phyloP scores from a whole-genome alignment of 2,888 invertebrate species.

The Meteorus cinctellus region DNA sequence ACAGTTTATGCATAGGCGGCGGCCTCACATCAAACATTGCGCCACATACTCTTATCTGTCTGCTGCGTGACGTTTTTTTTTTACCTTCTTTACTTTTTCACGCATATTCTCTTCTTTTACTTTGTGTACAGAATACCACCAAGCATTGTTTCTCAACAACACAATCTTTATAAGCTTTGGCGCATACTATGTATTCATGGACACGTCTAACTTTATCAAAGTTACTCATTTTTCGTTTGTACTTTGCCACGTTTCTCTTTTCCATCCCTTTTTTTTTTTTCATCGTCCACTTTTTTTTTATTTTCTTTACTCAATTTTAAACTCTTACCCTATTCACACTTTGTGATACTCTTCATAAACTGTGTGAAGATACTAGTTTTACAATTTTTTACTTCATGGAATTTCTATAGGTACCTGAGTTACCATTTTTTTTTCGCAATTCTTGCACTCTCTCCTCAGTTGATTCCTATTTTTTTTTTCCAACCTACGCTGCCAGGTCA shows the following conservation, averaged over 20 bases:
- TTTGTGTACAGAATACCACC: slow-evolving; percentile 19
- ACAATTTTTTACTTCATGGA: slow-evolving; percentile 15
- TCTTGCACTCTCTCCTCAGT: too few relatives aligned
- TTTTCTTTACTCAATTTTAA: background rate
- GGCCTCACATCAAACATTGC: slow-evolving; percentile 17
- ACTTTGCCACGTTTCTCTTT: background rate
- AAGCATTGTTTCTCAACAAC: slow-evolving; percentile 24
- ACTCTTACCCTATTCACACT: background rate
- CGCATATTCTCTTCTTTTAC: slow-evolving; percentile 29
- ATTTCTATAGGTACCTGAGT: background rate
- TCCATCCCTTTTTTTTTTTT: background rate
- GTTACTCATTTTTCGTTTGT: slow-evolving; percentile 54
- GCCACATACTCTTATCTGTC: slow-evolving; percentile 8
- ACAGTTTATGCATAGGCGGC: background rate
- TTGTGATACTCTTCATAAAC: slow-evolving; percentile 8
- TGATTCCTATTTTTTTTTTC: background rate
- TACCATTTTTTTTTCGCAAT: slow-evolving; percentile 27
- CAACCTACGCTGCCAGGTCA: background rate
- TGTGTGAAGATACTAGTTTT: slow-evolving; percentile 1
- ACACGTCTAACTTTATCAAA: slow-evolving; percentile 61
- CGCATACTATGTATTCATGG: slow-evolving; percentile 61
- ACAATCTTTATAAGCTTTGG: slow-evolving; percentile 39
- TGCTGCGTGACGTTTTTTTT: slow-evolving; percentile 32
- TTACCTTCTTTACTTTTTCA: background rate
- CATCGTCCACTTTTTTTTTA: background rate